Base-by-base conservation (phyloP, 2,113 vertebrate species). In the Spheniscus mendiculus region DNA sequence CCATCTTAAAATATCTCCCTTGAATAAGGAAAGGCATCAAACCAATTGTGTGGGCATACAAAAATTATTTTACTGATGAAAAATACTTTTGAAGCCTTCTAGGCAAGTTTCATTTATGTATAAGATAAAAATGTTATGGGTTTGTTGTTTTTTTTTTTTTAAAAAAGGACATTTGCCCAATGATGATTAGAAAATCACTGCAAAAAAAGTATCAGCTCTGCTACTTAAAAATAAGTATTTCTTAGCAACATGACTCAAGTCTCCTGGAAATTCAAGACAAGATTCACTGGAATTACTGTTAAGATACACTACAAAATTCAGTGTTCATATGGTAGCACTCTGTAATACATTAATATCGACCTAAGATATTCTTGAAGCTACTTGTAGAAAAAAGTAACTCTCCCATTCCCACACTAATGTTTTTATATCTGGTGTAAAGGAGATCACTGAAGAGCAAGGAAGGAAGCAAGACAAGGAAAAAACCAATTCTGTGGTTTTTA, bases 401-500 rank as follows among this genome's bases (percentile, higher is more conserved):
- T 61, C 20, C 12, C 7, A 30, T 70, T 67, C 56, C 15, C 6
- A 26, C n/a, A 55, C 1, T n/a, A 13, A 45, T 3, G 1, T 42
- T 25, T 44, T 86, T 80, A 15, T n/a, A 55, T 26, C 62, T 77
- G 6, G 49, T 42, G 5, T 62, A 81, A 70, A 21, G 14, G 20
- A 78, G 9, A 62, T 53, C 9, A 30, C 32, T 56, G 27, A 72
- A 42, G 40, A 61, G 5, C 30, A 42, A 66, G 29, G 32, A 56
- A 90, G 5, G 10, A 81, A 61, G 3, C 0, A 45, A 82, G 44
- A 76, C 5, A n/a, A 83, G 11, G 2, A 5, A 32, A 77, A 78
- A 17, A 22, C 1, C 0, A 45, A 10, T 45, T 38, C 32, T 26
- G 30, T 15, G 15, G 0, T 0, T 3, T 87, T 81, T 74, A 67